Evolutionary conservation across 2,797 vertebrate species (phyloP).

Genomic region (Pipistrellus pipistrellus): DNA sequence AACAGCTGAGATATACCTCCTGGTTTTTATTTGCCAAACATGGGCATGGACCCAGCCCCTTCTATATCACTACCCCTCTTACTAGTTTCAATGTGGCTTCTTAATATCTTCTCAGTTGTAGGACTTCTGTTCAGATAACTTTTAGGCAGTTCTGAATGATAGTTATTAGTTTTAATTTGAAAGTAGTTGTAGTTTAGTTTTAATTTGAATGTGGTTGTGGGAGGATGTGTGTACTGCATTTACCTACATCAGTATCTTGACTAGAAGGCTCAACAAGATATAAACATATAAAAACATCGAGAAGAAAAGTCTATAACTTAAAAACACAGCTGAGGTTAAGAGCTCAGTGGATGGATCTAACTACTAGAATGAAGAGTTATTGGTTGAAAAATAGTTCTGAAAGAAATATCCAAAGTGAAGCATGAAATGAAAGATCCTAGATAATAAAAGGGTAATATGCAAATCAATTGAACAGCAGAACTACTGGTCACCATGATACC

Average conservation of each 20-base stretch:
- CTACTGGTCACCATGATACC: no score
- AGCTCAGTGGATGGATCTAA: neutral
- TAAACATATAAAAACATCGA: neutral
- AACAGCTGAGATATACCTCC: neutral
- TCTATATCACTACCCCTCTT: neutral
- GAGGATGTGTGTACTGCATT: neutral
- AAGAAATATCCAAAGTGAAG: neutral
- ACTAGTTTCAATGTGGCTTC: neutral
- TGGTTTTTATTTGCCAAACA: neutral
- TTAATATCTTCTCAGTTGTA: neutral
- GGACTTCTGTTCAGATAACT: neutral
- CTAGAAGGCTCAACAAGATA: neutral
- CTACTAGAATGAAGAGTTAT: neutral
- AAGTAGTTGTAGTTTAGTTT: neutral
- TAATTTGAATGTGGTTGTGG: neutral
- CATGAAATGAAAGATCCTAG: neutral
- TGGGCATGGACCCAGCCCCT: neutral
- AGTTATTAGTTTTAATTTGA: neutral
- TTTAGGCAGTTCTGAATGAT: neutral
- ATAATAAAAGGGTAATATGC: no score
- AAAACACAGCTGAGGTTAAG: conserved; percentile 24
- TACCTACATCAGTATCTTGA: neutral
- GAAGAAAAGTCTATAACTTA: neutral
- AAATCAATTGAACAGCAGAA: no score
- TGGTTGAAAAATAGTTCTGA: neutral